phyloP scores from a whole-genome alignment of 2,888 invertebrate genomes.

The Dolomedes plantarius region DNA sequence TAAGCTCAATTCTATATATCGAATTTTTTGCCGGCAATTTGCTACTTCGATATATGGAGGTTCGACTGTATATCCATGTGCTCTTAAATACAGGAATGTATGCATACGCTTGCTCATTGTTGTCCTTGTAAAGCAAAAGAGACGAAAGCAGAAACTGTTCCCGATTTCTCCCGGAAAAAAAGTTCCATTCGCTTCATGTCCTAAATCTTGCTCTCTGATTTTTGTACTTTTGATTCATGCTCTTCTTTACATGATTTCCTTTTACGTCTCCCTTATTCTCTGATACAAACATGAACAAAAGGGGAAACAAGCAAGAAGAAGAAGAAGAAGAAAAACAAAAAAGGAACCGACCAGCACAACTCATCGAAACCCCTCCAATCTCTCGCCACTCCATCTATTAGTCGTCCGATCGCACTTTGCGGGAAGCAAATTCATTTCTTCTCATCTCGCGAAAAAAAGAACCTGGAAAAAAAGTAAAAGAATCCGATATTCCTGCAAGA shows the following conservation, averaged over 20 bases:
- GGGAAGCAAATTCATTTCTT: conserved; percentile 67
- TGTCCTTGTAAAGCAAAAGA: too few relatives aligned
- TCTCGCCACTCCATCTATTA: conserved; percentile 52
- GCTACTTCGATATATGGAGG: too few relatives aligned
- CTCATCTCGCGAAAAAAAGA: conserved; percentile 19
- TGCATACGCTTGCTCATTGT: too few relatives aligned
- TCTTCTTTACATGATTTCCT: not conserved
- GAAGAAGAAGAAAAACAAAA: not conserved
- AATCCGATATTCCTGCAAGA: conserved; percentile 54
- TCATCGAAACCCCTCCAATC: conserved; percentile 19
- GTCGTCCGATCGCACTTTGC: conserved; percentile 47
- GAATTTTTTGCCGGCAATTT: too few relatives aligned
- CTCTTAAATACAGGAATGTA: too few relatives aligned
- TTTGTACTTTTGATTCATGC: not conserved
- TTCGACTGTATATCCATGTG: too few relatives aligned
- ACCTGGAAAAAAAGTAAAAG: conserved; percentile 21
- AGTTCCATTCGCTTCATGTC: too few relatives aligned
- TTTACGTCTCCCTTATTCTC: not conserved
- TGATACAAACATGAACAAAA: conserved; percentile 1
- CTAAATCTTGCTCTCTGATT: not conserved
- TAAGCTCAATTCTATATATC: too few relatives aligned
- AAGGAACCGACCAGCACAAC: not conserved
- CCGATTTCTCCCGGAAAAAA: too few relatives aligned
- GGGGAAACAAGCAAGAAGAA: too few relatives aligned
- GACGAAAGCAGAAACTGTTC: too few relatives aligned